phyloP scores from a whole-genome alignment of 2,113 vertebrate species.

The Aythya baeri region DNA sequence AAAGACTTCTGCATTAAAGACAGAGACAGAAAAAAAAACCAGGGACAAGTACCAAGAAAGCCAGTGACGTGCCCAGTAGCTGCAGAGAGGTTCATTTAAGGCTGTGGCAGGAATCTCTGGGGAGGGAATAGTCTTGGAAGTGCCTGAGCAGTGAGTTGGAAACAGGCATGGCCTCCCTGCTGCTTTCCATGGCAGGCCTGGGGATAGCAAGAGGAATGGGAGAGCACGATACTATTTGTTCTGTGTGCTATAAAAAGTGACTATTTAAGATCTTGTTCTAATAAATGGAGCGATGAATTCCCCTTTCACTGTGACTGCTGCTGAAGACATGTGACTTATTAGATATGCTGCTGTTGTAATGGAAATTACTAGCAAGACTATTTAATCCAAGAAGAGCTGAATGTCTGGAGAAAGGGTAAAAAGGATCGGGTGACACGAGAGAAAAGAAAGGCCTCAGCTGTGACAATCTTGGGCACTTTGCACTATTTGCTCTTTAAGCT shows the following conservation, averaged over 20 bases:
- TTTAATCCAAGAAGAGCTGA: slow-evolving; percentile 6
- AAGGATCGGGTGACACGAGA: background rate
- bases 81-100: background rate
- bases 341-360: slow-evolving; percentile 1
- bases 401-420: background rate
- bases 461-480: background rate
- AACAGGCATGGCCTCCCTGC: background rate
- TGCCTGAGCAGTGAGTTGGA: background rate
- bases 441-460: slow-evolving; percentile 19
- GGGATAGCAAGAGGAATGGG: background rate
- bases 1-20: background rate
- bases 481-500: slow-evolving; percentile 12
- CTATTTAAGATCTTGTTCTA: background rate
- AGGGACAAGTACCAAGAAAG: background rate
- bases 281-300: slow-evolving; percentile 14
- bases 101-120: background rate
- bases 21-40: background rate
- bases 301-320: slow-evolving; percentile 5
- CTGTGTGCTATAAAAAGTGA: background rate
- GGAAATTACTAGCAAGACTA: background rate
- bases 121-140: background rate
- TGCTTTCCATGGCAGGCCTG: background rate
- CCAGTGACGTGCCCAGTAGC: background rate
- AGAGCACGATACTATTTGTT: background rate
- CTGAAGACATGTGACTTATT: background rate